Evolutionary conservation across 2,888 invertebrate genomes (phyloP).

Genomic region (Lottia scabra): DNA sequence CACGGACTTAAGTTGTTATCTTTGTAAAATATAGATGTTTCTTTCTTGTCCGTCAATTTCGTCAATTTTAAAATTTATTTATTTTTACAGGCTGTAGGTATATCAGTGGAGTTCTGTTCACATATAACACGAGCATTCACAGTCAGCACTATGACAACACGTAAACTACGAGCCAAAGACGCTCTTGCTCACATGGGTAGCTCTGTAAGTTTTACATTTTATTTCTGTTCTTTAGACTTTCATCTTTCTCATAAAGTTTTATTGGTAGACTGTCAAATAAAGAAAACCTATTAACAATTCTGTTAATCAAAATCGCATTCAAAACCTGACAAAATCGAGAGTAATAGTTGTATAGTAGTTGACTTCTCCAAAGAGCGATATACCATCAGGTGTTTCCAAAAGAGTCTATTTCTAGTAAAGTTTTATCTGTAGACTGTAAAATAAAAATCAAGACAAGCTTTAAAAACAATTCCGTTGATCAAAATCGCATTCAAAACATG

Average conservation of each 20-base stretch:
- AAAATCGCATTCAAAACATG: no score
- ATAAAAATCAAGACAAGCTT: no score
- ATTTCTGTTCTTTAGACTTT: background rate
- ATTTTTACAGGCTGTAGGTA: conserved; percentile 87
- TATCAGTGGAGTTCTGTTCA: conserved; percentile 98
- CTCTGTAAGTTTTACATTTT: conserved; percentile 79
- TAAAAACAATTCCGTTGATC: no score
- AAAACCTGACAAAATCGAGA: no score
- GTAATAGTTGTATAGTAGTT: no score
- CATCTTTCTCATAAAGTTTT: background rate
- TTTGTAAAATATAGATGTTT: no score
- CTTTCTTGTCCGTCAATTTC: background rate
- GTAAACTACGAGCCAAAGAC: conserved; percentile 83
- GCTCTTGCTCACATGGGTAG: conserved; percentile 92
- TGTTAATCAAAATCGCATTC: no score
- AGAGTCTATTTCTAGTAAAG: background rate
- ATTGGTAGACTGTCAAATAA: background rate
- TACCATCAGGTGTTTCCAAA: no score
- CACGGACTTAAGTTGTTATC: no score
- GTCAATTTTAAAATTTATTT: background rate
- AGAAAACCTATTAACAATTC: no score
- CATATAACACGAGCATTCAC: conserved; percentile 95
- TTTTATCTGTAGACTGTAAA: background rate
- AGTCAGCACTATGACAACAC: conserved; percentile 78
- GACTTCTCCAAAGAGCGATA: no score